Conservation (phyloP, 2,113 vertebrate genomes). For the Esox niger region DNA sequence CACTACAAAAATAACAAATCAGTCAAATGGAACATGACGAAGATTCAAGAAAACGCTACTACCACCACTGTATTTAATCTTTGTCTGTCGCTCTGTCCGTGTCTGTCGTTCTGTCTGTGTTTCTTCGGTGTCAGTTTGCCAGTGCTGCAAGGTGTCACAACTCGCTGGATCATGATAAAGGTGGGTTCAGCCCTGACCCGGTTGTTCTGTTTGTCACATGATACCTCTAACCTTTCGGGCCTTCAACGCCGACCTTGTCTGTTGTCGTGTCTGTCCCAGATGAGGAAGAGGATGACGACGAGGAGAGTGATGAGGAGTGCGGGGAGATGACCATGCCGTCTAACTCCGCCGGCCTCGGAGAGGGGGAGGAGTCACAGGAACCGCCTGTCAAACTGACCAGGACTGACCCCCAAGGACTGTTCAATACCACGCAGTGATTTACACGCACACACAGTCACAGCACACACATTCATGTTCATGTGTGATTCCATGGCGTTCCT, state of each 20-base stretch:
- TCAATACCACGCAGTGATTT: conserved; percentile 57
- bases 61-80: background rate
- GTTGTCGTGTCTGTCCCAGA: conserved; percentile 58
- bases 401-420: conserved; percentile 77
- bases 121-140: conserved; percentile 76
- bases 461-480: too few species aligned
- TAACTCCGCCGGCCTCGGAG: conserved; percentile 48
- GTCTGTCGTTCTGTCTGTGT: background rate
- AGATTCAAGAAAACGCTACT: background rate
- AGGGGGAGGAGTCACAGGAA: conserved; percentile 82
- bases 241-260: background rate
- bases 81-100: background rate
- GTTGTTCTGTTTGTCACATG: too few species aligned
- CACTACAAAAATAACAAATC: too few species aligned
- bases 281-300: conserved; percentile 86
- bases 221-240: too few species aligned
- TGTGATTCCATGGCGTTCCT: too few species aligned
- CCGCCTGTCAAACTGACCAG: conserved; percentile 85
- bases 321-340: conserved; percentile 82
- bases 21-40: background rate
- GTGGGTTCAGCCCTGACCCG: conserved; percentile 64
- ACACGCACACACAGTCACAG: background rate
- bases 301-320: conserved; percentile 88
- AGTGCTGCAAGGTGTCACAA: conserved; percentile 82
- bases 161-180: conserved; percentile 87